Evolutionary conservation across 2,888 invertebrate genomes (phyloP), one percentile per base, ranked within the genome.

Genomic region (Pandemis heparana): DNA sequence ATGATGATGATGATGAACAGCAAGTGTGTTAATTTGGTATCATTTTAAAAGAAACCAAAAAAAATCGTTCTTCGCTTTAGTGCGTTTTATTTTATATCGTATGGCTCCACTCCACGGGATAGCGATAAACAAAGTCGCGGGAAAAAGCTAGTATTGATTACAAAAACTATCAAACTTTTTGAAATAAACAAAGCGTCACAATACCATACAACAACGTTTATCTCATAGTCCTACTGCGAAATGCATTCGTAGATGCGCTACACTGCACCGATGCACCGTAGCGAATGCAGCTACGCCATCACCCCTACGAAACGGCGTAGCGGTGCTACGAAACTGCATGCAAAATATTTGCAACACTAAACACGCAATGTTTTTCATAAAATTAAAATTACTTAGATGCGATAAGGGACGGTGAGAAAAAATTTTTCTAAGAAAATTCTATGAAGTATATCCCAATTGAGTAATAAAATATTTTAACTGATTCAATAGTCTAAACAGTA

Each of bases 211-310:
- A 62, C 41, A 5, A 14, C n/a, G 10, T 41, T 48, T 18, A 16
- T 51, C 8, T 46, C 46, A 56, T 63, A 69, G 60, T 56, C 10
- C 60, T 38, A 69, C 79, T 82, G 81, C 81, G 79, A 80, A 80
- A 69, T 78, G 83, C 82, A 82, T 81, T 66, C 82, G 84, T 77
- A 74, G 75, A 79, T 79, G 79, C 77, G 86, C 90, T 91, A 91
- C 91, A 87, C 70, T 92, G 92, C 92, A 92, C 66, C 80, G 82
- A 84, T 92, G 92, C 92, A 94, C 76, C 86, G 92, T 93, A 92
- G 93, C 88, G 68, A 79, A 83, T 92, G 92, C 92, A 92, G 88
- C 92, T 92, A 92, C 92, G 88, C 39, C 48, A 7, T 18, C 53
- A 74, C 64, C n/a, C 77, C 91, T 92, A 92, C 92, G 88, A 74